phyloP scores from a whole-genome alignment of 1,140 invertebrate species.

The Pseudomyrmex concolor region DNA sequence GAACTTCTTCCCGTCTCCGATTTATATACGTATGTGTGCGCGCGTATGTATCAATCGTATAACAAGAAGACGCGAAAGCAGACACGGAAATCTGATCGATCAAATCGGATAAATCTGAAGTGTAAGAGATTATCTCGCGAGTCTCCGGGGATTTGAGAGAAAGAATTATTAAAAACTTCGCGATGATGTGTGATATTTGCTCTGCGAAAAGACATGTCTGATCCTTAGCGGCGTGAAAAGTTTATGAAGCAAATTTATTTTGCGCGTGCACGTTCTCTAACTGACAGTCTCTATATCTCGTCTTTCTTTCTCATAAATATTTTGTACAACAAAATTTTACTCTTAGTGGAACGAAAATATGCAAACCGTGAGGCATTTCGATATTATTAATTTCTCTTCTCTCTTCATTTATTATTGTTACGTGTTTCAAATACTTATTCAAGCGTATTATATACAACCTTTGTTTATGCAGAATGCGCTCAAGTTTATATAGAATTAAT shows the following conservation, averaged over 20 bases:
- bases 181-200: background rate
- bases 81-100: conserved; percentile 14
- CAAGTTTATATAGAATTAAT: conserved; percentile 37
- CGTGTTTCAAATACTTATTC: too few species aligned
- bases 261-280: background rate
- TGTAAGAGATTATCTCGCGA: background rate
- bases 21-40: background rate
- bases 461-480: too few species aligned
- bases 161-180: conserved; percentile 8
- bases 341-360: background rate
- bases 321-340: background rate
- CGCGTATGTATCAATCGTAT: conserved; percentile 13
- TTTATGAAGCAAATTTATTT: background rate
- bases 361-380: background rate
- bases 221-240: background rate
- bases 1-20: background rate
- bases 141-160: background rate
- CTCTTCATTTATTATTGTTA: too few species aligned
- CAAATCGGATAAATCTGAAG: conserved; percentile 33
- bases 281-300: background rate
- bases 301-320: too few species aligned
- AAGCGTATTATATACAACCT: too few species aligned
- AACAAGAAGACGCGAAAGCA: background rate
- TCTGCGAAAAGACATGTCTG: background rate
- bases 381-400: background rate